phyloP scores from a whole-genome alignment of 2,113 vertebrate species.

The Paramormyrops kingsleyae region DNA sequence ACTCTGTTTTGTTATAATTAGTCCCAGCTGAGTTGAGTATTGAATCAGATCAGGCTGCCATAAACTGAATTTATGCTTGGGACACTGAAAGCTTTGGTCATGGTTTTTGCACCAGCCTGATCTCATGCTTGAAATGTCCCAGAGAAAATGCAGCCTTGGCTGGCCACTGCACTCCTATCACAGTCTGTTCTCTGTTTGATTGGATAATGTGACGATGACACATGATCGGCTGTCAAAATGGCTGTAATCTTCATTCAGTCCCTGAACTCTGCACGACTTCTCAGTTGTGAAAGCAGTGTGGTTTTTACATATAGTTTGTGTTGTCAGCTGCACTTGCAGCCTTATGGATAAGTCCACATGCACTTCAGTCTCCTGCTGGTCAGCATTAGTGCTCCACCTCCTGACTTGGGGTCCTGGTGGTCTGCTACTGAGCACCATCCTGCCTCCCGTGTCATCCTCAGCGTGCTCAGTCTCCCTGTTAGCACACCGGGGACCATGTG shows the following conservation, averaged over 20 bases:
- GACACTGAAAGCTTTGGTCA: neutral
- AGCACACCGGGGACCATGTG: neutral
- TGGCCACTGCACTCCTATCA: neutral
- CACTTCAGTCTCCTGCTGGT: neutral
- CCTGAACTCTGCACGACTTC: neutral
- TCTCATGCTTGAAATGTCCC: neutral
- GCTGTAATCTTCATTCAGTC: neutral
- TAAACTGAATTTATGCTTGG: neutral
- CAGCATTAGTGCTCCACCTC: neutral
- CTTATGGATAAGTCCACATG: neutral
- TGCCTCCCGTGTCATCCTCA: neutral
- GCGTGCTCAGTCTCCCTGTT: neutral
- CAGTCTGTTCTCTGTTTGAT: neutral
- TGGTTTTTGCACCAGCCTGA: neutral
- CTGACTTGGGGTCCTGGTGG: neutral
- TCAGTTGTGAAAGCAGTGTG: neutral
- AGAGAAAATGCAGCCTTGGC: neutral
- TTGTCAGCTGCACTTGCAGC: neutral
- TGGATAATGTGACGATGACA: neutral
- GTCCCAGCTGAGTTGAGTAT: neutral
- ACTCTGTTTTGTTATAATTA: conserved; percentile 1
- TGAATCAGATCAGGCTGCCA: neutral
- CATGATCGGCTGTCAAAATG: neutral
- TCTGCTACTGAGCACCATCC: neutral
- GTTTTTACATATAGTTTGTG: neutral